Evolutionary conservation across 2,113 vertebrate genomes (phyloP).

Genomic region (Gobius niger): DNA sequence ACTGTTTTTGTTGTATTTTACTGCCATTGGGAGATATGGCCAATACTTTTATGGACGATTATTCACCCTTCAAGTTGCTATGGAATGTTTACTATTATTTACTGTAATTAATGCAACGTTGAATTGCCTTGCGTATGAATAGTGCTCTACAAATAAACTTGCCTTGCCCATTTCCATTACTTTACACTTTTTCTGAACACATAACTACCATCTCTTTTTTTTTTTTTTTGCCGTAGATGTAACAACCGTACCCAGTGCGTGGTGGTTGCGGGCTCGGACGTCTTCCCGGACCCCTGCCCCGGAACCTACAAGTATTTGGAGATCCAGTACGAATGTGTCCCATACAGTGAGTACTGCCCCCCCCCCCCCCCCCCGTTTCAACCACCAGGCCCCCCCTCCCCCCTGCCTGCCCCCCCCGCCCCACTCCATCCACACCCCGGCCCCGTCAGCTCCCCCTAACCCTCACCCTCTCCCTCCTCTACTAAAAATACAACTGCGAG

Average conservation of each 20-base stretch:
- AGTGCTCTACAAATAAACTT: too few relatives aligned
- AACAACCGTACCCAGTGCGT: constrained; percentile 93
- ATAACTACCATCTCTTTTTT: constrained; percentile 18
- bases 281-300: constrained; percentile 90
- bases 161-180: not conserved
- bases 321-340: constrained; percentile 95
- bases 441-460: constrained; percentile 46
- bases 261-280: constrained; percentile 88
- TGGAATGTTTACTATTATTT: too few relatives aligned
- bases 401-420: constrained; percentile 29
- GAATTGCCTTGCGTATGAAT: too few relatives aligned
- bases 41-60: too few relatives aligned
- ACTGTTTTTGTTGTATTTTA: too few relatives aligned
- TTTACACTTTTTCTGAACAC: not conserved
- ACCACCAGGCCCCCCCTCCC: constrained; percentile 17
- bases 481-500: constrained; percentile 15
- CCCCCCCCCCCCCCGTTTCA: constrained; percentile 25
- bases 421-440: constrained; percentile 42
- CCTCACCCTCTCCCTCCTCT: constrained; percentile 34
- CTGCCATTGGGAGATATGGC: too few relatives aligned
- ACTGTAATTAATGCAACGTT: too few relatives aligned
- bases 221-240: constrained; percentile 73
- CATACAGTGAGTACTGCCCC: constrained; percentile 88
- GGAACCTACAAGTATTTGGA: constrained; percentile 95
- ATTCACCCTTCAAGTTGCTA: too few relatives aligned